Evolutionary conservation across 2,113 vertebrate genomes (phyloP), one percentile per base, ranked within the genome.

Genomic region (Orthonyx spaldingii): DNA sequence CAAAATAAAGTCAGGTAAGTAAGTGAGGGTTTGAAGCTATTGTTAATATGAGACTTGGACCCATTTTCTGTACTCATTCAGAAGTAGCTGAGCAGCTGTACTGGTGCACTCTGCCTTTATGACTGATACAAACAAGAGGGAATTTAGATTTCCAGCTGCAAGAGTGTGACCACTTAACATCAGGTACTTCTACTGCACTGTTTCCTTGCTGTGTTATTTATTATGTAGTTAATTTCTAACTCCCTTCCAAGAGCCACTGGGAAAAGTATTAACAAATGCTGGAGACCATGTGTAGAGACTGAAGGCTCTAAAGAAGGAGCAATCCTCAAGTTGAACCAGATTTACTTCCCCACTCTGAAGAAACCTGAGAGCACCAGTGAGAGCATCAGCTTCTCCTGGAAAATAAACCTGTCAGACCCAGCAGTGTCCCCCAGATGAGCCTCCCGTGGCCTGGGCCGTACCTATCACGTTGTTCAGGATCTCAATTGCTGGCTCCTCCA

Each of bases 401-500:
- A 66, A 64, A 70, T 17, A 13, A 85, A 26, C 11, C 1, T 27
- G 7, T 56, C 22, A 74, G 26, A 42, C 13, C 56, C 44, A 66
- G 18, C n/a, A 44, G 22, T 8, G 16, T 52, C 22, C 44, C 78
- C 41, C 39, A 30, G 2, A 1, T 1, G 33, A 65, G 47, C 53
- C 28, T 46, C 32, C 17, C 12, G 15, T 11, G 52, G 30, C 35
- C 63, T 46, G 23, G 32, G 66, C 78, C 95, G 8, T 87, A 98
- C 98, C 87, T 0, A 93, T 93, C 26, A 98, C 84, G 0, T 68
- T 96, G 74, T 98, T 98, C 33, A 99, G 94, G 64, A 97, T 98
- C 6, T 30, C 84, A 6, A 99, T 1, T 2, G 98, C 98, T 3
- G 99, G 99, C 42, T 98, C 97, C 75, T 99, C 98, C 82, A 99